phyloP scores from a whole-genome alignment of 1,140 invertebrate genomes.

The Drosophila arawakana region DNA sequence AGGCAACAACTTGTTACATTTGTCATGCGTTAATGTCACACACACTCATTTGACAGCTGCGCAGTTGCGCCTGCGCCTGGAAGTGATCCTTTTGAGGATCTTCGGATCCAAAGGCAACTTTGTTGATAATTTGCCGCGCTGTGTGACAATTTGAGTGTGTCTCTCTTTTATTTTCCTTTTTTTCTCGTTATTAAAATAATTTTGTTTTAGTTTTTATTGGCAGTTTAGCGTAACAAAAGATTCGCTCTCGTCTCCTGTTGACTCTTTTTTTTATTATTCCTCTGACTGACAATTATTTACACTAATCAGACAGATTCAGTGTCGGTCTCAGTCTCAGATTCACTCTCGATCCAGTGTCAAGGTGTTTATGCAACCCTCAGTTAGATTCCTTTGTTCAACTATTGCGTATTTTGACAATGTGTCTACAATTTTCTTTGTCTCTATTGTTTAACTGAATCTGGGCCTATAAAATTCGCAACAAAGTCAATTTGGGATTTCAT shows the following conservation, averaged over 20 bases:
- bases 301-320: constrained; percentile 70
- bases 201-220: constrained; percentile 82
- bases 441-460: constrained; percentile 45
- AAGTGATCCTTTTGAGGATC: constrained; percentile 46
- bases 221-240: constrained; percentile 76
- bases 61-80: constrained; percentile 54
- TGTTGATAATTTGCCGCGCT: constrained; percentile 79
- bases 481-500: constrained; percentile 65
- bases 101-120: constrained; percentile 66
- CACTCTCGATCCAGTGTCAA: constrained; percentile 38
- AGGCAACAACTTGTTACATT: constrained; percentile 81
- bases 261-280: constrained; percentile 57
- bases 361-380: constrained; percentile 57
- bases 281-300: constrained; percentile 74
- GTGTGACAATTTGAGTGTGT: constrained; percentile 61
- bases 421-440: constrained; percentile 64
- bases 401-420: constrained; percentile 81
- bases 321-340: constrained; percentile 37
- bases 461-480: constrained; percentile 81
- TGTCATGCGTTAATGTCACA: constrained; percentile 80
- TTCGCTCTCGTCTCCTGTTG: constrained; percentile 41
- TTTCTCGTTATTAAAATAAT: constrained; percentile 73
- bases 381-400: constrained; percentile 50
- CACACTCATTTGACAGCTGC: constrained; percentile 77
- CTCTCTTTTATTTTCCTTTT: neutral